Percentiles rank a stretch among this genome's conserved stretches.
phyloP scores from a whole-genome alignment of 1,140 invertebrate genomes.

The Nasonia vitripennis region DNA sequence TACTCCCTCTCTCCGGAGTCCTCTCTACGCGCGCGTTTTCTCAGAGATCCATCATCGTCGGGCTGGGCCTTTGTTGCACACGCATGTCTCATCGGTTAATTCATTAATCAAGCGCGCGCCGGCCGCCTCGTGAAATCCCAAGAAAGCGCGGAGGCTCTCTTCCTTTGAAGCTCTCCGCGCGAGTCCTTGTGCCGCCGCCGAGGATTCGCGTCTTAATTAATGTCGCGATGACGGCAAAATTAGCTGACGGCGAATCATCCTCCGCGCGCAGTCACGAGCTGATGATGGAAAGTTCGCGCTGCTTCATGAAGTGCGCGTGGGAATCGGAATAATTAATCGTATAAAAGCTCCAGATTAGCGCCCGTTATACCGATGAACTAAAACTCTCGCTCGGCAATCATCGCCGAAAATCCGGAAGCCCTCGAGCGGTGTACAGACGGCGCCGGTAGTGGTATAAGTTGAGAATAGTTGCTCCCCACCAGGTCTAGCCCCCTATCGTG shows the following conservation, averaged over 20 bases:
- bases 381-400: neutral
- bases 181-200: neutral
- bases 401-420: conserved; percentile 14
- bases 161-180: neutral
- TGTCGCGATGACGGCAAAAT: neutral
- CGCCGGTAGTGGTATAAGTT: neutral
- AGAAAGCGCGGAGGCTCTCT: neutral
- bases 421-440: neutral
- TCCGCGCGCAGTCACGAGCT: too few relatives aligned
- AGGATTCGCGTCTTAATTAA: conserved; percentile 41
- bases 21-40: neutral
- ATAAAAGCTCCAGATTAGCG: neutral
- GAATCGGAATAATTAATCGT: too few relatives aligned
- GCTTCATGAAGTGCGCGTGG: too few relatives aligned
- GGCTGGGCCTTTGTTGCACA: neutral
- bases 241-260: conserved; percentile 12
- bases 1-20: neutral
- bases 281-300: too few relatives aligned
- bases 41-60: conserved; percentile 9
- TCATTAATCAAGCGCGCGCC: conserved; percentile 22
- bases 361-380: neutral
- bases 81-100: neutral
- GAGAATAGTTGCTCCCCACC: neutral
- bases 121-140: conserved; percentile 14
- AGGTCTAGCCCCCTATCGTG: neutral